Percentiles rank a stretch among this genome's conserved stretches.
Conservation (phyloP, 2,797 vertebrate species). For the Rhinoraja longicauda region DNA sequence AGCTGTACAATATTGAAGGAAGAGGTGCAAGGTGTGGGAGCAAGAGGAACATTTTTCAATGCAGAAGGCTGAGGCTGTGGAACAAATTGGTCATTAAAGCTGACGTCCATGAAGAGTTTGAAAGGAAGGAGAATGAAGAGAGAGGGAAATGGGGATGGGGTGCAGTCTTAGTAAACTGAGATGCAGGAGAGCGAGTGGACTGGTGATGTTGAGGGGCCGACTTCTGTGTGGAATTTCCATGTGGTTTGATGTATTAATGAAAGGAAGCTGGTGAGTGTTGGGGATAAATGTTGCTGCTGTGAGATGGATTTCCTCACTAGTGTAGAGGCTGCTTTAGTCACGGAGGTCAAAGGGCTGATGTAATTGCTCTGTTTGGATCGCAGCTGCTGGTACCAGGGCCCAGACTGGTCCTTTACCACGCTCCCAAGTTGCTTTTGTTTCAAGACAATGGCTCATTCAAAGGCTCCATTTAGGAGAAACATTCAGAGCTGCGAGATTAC, state of each 20-base stretch:
- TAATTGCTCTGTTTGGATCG: not conserved
- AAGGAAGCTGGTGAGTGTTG: not conserved
- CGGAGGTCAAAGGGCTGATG: not conserved
- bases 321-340: not conserved
- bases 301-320: not conserved
- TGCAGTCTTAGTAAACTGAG: not conserved
- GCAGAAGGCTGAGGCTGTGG: not conserved
- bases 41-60: not conserved
- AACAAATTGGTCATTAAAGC: not conserved
- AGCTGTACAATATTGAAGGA: not conserved
- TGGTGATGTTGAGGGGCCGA: not conserved
- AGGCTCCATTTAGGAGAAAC: not conserved
- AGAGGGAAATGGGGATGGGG: not conserved
- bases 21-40: no score
- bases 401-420: not conserved
- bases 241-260: not conserved
- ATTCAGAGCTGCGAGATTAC: not conserved
- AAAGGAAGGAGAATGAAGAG: not conserved
- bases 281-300: not conserved
- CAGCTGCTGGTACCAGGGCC: not conserved
- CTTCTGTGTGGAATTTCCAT: not conserved
- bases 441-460: conserved; percentile 4
- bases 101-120: not conserved
- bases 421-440: conserved; percentile 17
- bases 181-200: not conserved